Evolutionary conservation across 2,797 vertebrate genomes (phyloP).

Genomic region (Pangasius macronema): DNA sequence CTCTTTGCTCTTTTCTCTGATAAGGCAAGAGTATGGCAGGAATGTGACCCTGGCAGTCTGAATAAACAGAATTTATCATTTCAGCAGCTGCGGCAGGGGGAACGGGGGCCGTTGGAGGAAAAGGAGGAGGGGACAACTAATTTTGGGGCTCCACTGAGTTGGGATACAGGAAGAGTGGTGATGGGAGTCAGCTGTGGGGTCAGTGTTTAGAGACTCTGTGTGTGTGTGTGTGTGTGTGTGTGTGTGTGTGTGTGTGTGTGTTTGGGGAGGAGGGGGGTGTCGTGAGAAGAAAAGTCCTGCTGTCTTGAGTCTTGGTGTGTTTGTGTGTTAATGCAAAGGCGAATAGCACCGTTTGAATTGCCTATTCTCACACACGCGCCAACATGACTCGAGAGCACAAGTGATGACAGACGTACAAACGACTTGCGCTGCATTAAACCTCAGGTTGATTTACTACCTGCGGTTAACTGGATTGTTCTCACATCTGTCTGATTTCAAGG

Average conservation of each 20-base stretch:
- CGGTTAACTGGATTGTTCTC: neutral
- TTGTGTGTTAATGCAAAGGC: slow-evolving; percentile 15
- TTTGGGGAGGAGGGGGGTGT: slow-evolving; percentile 47
- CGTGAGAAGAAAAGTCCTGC: slow-evolving; percentile 65
- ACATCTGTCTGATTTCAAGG: neutral
- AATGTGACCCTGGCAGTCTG: slow-evolving; percentile 76
- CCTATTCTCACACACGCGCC: neutral
- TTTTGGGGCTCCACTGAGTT: slow-evolving; percentile 53
- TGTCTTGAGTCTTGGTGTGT: slow-evolving; percentile 20
- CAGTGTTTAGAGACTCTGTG: neutral
- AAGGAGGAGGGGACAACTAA: slow-evolving; percentile 40
- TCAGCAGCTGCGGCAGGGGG: slow-evolving; percentile 40
- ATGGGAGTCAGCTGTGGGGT: slow-evolving; percentile 64
- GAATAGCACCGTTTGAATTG: neutral
- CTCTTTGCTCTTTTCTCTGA: slow-evolving; percentile 63
- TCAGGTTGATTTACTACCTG: neutral
- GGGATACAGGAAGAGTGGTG: slow-evolving; percentile 53
- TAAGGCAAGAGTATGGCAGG: slow-evolving; percentile 71
- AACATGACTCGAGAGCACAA: slow-evolving; percentile 36
- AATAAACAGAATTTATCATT: slow-evolving; percentile 66
- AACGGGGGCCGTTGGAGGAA: slow-evolving; percentile 44
- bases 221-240: slow-evolving; percentile 48
- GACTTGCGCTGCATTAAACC: neutral
- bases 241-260: slow-evolving; percentile 48
- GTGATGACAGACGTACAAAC: neutral